Percentiles rank a stretch among this genome's conserved stretches.
phyloP scores from a whole-genome alignment of 2,888 invertebrate species.

The Lysandra bellargus region DNA sequence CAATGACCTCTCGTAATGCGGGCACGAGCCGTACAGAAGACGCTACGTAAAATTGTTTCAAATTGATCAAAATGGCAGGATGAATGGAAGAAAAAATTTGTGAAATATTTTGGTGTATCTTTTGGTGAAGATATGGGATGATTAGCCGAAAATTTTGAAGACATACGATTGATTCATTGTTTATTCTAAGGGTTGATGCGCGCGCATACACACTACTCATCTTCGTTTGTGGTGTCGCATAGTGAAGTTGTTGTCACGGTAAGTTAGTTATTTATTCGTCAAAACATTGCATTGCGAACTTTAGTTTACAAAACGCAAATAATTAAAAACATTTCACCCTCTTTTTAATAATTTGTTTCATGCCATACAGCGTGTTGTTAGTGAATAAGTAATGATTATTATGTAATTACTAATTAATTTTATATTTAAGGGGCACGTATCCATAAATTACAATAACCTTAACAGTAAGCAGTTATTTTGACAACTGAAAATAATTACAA shows the following conservation, averaged over 20 bases:
- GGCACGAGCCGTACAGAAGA: neutral
- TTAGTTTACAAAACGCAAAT: neutral
- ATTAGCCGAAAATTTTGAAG: neutral
- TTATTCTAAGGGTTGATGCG: conserved; percentile 16
- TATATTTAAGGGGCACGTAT: neutral
- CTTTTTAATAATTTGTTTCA: neutral
- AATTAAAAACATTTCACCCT: neutral
- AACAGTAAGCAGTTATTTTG: neutral
- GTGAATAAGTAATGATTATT: neutral
- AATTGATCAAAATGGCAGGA: neutral
- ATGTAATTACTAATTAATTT: neutral
- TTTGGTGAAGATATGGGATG: neutral
- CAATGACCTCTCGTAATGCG: neutral
- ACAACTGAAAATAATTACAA: neutral
- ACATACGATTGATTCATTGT: neutral
- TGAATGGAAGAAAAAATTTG: neutral
- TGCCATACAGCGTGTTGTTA: neutral
- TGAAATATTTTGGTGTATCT: neutral
- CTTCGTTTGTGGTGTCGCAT: neutral
- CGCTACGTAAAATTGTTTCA: neutral
- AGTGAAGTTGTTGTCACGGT: conserved; percentile 12
- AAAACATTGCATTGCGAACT: neutral
- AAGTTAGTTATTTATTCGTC: neutral
- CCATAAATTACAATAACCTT: neutral
- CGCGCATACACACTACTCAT: neutral